phyloP scores from a whole-genome alignment of 1,140 invertebrate genomes.

The Atta texana region DNA sequence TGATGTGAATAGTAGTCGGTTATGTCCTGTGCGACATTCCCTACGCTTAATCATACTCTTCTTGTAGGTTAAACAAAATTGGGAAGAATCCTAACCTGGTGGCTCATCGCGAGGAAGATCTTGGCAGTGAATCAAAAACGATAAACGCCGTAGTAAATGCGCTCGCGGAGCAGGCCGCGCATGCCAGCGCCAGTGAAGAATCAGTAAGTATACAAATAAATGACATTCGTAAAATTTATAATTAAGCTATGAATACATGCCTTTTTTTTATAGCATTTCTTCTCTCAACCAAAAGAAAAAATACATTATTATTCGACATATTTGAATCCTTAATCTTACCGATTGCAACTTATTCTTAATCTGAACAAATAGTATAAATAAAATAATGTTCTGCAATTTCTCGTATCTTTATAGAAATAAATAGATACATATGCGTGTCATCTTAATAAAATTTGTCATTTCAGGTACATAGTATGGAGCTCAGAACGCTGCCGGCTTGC shows the following conservation, averaged over 20 bases:
- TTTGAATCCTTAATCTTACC: not conserved
- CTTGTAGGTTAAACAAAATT: constrained; percentile 96
- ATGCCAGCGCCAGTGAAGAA: constrained; percentile 92
- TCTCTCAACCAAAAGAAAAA: not conserved
- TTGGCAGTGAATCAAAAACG: constrained; percentile 95
- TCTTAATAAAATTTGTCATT: constrained; percentile 34
- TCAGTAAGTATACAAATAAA: constrained; percentile 85
- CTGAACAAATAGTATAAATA: not conserved
- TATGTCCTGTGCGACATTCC: constrained; percentile 84
- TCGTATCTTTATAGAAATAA: not conserved
- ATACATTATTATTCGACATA: not conserved
- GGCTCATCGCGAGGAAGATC: constrained; percentile 95
- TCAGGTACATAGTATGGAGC: constrained; percentile 87
- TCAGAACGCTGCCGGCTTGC: constrained; percentile 89
- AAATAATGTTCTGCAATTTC: not conserved
- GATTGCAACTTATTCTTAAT: not conserved
- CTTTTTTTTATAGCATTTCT: not conserved
- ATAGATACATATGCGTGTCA: not conserved
- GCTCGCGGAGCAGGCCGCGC: constrained; percentile 94
- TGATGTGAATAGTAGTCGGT: constrained; percentile 85
- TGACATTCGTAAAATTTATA: not conserved
- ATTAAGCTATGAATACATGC: not conserved
- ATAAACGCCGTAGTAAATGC: constrained; percentile 97
- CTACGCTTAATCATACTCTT: constrained; percentile 86
- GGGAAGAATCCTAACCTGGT: constrained; percentile 99